Base-by-base conservation (phyloP, 1,140 invertebrate genomes). In the Coptotermes formosanus region DNA sequence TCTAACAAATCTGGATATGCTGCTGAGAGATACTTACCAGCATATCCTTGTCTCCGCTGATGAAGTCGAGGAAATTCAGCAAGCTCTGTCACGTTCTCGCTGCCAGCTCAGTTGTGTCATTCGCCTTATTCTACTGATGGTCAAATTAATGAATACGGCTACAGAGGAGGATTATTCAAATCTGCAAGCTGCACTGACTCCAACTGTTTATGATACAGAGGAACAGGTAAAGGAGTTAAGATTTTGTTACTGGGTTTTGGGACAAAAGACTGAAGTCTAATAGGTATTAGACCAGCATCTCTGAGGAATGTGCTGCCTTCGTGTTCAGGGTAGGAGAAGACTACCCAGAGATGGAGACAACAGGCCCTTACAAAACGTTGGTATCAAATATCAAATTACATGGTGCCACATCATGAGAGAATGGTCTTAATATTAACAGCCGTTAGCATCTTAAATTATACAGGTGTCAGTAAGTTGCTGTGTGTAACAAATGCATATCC, bases 11-110 rank as follows among this genome's bases (percentile, higher is more conserved):
- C 90, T 97, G 38, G 94, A 96, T 89, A 94, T 93, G 30, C 90
- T 97, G 43, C 91, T 97, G 86, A 93, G 94, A 86, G 94, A 95
- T 83, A 96, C 95, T 19, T 93, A 95, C 88, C 90, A 92, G 88
- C 93, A 95, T 88, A 93, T 96, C 44, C 89, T 91, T 23, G 90
- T 90, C 55, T 89, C 90, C 19, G 91, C 92, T 14, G 90, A 92
- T 48, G 89, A 91, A 86, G 91, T 94, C 85, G 89, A 91, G 87
- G 88, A 90, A 25, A 90, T 90, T 87, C 89, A 90, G 83, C 88
- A 87, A 48, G 90, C 38, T 14, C 64, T 86, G 32, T 25, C 52
- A 16, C 45, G 86, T 59, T 45, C 86, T 44, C n/a, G 86, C 52
- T 86, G 86, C 64, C 82, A 69, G 43, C 83, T 86, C 21, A 25